A percentile compares a stretch with the other conserved stretches of the same genome.
These are phyloP conservation scores for Cyclopterus lumpus DNA, from an alignment of 2,797 vertebrate genomes.

Conservation along the genomic window DNA sequence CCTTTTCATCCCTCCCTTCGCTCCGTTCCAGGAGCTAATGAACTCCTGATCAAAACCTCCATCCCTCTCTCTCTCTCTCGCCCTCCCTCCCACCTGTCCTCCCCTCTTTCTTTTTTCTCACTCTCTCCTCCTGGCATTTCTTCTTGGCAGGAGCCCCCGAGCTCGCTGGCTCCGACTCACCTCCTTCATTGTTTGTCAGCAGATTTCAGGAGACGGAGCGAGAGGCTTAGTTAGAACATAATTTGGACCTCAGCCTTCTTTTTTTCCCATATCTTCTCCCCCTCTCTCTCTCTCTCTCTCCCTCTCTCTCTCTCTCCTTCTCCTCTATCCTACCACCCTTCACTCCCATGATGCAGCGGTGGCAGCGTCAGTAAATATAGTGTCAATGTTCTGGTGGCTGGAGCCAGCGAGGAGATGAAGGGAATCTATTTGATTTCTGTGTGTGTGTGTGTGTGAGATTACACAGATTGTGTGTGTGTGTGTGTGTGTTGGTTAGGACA, in stretches of 20 bases:
- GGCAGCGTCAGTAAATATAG: conserved; percentile 75
- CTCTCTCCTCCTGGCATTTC: conserved; percentile 34
- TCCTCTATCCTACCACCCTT: conserved; percentile 5
- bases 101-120: conserved; percentile 31
- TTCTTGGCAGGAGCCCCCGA: conserved; percentile 61
- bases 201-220: conserved; percentile 69
- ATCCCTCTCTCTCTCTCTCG: conserved; percentile 26
- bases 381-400: conserved; percentile 73
- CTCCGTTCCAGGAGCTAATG: conserved; percentile 69
- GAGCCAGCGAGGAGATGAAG: conserved; percentile 73
- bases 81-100: conserved; percentile 44
- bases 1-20: conserved; percentile 18
- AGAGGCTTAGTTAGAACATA: conserved; percentile 63
- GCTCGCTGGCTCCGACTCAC: conserved; percentile 54
- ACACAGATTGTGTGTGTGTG: conserved; percentile 38
- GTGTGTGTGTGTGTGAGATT: not conserved
- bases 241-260: conserved; percentile 59
- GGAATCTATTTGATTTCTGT: conserved; percentile 70
- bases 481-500: not conserved
- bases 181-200: conserved; percentile 78
- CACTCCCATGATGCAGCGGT: conserved; percentile 62
- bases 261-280: conserved; percentile 16
- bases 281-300: conserved; percentile 23
- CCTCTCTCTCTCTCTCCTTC: conserved; percentile 27
- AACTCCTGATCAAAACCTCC: conserved; percentile 72